phyloP scores from a whole-genome alignment of 2,797 vertebrate genomes.

The Coregonus ussuriensis region DNA sequence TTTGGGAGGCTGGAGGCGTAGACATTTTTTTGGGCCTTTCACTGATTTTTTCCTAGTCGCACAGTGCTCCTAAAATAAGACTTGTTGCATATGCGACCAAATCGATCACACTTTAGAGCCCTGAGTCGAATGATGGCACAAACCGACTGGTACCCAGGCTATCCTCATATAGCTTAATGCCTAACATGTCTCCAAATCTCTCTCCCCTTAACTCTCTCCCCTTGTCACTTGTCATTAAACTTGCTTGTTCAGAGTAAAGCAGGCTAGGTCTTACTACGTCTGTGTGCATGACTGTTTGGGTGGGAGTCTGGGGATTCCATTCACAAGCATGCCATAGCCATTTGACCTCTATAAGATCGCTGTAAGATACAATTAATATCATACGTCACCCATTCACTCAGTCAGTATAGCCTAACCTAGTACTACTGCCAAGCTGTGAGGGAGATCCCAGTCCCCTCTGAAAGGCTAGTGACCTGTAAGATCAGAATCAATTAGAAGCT shows the following conservation, averaged over 20 bases:
- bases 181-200: not conserved
- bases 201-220: not conserved
- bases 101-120: no score
- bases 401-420: conserved; percentile 21
- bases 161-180: no score
- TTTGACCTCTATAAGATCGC: not conserved
- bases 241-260: conserved; percentile 5
- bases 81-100: no score
- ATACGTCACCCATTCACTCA: conserved; percentile 38
- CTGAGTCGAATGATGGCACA: no score
- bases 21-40: no score
- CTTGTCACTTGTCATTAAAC: conserved; percentile 36
- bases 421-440: not conserved
- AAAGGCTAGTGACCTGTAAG: conserved; percentile 68
- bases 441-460: conserved; percentile 36
- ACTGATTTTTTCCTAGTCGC: no score
- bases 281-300: not conserved
- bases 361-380: conserved; percentile 37
- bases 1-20: no score
- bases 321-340: not conserved
- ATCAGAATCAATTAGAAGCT: conserved; percentile 56
- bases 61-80: no score
- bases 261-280: not conserved
- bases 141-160: no score
- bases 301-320: conserved; percentile 6